Base-by-base conservation (phyloP, 1,140 invertebrate genomes). In the Cyrtorhinus lividipennis region DNA sequence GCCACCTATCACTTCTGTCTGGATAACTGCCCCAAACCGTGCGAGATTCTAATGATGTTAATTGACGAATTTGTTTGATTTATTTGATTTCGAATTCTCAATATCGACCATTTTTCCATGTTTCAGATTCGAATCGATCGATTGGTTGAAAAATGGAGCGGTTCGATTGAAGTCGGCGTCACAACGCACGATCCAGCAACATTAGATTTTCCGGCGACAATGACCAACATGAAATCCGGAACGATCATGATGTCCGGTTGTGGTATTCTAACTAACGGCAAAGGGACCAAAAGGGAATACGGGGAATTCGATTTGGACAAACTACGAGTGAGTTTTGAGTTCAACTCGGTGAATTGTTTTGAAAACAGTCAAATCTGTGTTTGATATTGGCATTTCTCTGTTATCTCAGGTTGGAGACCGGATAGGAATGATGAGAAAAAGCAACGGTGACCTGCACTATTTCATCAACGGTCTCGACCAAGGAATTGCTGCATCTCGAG, bases 171-270 rank as follows among this genome's bases (percentile, higher is more conserved):
- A 72, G 91, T 96, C 62, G 93, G 94, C 15, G 87, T 96, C 10
- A 96, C 92, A 0, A 92, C 89, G 30, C 93, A 96, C 70, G 92
- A 92, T 76, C 92, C 94, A 22, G 82, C 83, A 2, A 82, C 83
- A 0, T 77, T 98, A 62, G 86, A 94, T 56, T 95, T 95, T 75
- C 94, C 93, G 24, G 90, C 91, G 1, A 98, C 94, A 13, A 95
- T 98, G 92, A 98, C 93, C 1, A 95, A 96, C 73, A 89, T 97
- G 85, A 81, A 91, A 62, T 58, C 59, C 15, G 92, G 93, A 1
- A 95, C 92, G 1, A 92, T 92, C 2, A 95, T 97, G 89, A 95
- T 97, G 92, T 95, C 91, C 38, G 92, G 93, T 0, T 92, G 90
- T 77, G 92, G 92, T 44, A 95, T 97, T 67, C 75, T 95, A 2